Evolutionary conservation across 2,113 vertebrate genomes (phyloP), one percentile per base, ranked within the genome.

Genomic region (Suricata suricatta): DNA sequence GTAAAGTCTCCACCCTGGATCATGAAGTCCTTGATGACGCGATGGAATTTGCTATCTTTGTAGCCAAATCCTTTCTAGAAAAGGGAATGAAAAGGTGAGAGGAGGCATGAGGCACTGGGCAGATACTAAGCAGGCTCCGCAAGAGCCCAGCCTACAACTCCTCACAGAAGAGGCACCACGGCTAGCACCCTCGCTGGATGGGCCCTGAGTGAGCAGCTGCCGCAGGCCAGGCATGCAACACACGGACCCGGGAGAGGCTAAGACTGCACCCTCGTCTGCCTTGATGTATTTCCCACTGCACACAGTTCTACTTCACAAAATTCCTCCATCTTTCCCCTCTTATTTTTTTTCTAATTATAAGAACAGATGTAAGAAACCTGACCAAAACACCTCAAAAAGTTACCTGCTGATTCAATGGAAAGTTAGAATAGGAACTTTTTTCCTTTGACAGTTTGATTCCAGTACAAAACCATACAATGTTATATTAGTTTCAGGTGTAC

Each of bases 1-100:
- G 99, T 99, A 98, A 99, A 99, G 95, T 99, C 99, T 98, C 99
- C 99, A 29, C 99, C 99, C 97, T 99, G 99, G 98, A 99, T 99
- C 99, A 99, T 99, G 98, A 99, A 99, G 81, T 99, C 99, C 95
- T 99, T 99, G 98, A 99, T 99, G 83, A 99, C 99, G 64, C 99
- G 98, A 98, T 99, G 99, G 98, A 99, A 99, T 96, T 99, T 99
- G 99, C 99, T 99, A 96, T 99, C 98, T 92, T 99, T 99, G 98
- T 99, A 99, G 72, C 99, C 99, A 31, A 99, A 99, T 92, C 99
- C 99, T 99, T 99, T 99, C 99, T 99, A 98, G 88, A 93, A 82
- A 71, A 14, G 60, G 41, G 90, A 11, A 88, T 17, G 41, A 66
- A 93, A 74, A 64, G n/a, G 0, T 0, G 63, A 90, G 57, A 77